Percentiles rank a stretch among this genome's conserved stretches.
Evolutionary conservation across 2,888 invertebrate species (phyloP).

Genomic region (Lymantria dispar): DNA sequence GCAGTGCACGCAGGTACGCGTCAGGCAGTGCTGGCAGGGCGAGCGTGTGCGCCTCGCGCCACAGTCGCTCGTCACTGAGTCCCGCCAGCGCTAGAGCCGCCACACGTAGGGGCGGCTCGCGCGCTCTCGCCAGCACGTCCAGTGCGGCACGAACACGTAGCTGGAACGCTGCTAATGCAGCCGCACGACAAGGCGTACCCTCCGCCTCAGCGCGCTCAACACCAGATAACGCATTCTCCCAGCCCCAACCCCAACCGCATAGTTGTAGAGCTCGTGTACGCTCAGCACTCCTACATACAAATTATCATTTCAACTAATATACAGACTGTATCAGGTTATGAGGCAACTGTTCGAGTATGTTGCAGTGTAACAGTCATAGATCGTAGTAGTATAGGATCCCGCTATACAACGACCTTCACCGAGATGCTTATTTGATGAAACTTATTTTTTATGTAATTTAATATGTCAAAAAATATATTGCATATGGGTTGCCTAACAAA

Average conservation of each 20-base stretch:
- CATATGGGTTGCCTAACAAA: too few relatives aligned
- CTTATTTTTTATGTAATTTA: too few relatives aligned
- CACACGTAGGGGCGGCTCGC: conserved; percentile 58
- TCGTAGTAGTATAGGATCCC: too few relatives aligned
- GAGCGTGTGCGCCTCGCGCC: conserved; percentile 90
- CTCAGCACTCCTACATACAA: conserved; percentile 84
- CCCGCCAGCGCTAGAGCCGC: conserved; percentile 84
- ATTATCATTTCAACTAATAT: not conserved
- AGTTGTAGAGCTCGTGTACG: conserved; percentile 91
- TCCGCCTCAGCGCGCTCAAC: conserved; percentile 86
- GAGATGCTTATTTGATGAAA: too few relatives aligned
- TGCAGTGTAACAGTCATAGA: too few relatives aligned
- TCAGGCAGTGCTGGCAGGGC: conserved; percentile 91
- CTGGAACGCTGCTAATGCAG: conserved; percentile 95
- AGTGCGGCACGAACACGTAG: conserved; percentile 92
- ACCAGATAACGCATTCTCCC: conserved; percentile 80
- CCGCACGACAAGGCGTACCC: conserved; percentile 89
- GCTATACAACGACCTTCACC: too few relatives aligned
- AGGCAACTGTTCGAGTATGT: too few relatives aligned
- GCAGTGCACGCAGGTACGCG: conserved; percentile 95
- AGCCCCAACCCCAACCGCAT: conserved; percentile 95
- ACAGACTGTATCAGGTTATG: too few relatives aligned
- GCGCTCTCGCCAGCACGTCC: conserved; percentile 90
- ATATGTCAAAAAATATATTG: too few relatives aligned
- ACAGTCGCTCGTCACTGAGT: conserved; percentile 92